Conservation (phyloP, 2,113 vertebrate genomes). For the Chloropsis cyanopogon region DNA sequence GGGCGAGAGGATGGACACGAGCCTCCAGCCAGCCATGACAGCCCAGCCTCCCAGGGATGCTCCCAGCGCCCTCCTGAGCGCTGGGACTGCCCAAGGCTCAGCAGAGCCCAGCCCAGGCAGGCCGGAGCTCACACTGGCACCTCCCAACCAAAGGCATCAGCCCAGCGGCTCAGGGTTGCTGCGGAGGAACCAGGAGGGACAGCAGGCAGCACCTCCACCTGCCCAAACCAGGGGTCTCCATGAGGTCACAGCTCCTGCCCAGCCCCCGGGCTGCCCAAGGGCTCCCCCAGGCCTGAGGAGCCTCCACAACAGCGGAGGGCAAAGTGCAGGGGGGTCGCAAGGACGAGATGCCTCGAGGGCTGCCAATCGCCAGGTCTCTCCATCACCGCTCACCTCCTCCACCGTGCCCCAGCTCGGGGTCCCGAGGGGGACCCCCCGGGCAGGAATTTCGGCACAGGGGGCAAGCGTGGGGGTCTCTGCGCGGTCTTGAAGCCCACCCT, state of each 20-base stretch:
- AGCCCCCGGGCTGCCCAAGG: not conserved
- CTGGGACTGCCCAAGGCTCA: not conserved
- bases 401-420: accelerated
- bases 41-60: accelerated
- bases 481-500: not conserved
- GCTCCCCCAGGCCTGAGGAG: not conserved
- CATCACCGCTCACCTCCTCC: not conserved
- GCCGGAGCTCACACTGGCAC: not conserved
- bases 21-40: accelerated
- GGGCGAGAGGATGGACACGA: accelerated
- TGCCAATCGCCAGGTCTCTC: not conserved
- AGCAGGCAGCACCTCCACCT: accelerated
- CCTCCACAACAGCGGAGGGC: accelerated
- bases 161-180: no score
- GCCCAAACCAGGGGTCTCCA: not conserved
- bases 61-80: not conserved
- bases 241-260: not conserved
- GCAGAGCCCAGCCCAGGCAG: not conserved
- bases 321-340: not conserved
- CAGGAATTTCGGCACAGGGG: not conserved
- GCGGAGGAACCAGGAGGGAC: not conserved
- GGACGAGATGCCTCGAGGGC: accelerated
- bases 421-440: not conserved
- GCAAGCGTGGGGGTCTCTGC: not conserved
- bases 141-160: no score